Evolutionary conservation across 2,113 vertebrate species (phyloP).

Genomic region (Eptatretus burgeri): DNA sequence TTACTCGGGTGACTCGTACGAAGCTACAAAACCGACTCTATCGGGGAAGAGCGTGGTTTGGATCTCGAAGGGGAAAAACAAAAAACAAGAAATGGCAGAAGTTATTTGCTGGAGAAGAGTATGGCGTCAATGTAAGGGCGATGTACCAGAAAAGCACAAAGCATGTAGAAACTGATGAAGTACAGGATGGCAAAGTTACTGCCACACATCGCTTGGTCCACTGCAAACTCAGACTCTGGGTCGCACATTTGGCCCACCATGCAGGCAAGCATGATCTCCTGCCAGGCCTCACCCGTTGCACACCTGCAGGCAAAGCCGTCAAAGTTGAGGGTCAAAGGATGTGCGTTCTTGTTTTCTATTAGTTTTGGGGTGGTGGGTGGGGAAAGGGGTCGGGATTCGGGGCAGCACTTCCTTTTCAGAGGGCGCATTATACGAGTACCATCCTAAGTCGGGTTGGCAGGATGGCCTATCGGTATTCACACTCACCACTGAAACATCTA

Average conservation of each 20-base stretch:
- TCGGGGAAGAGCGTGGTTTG: too few species aligned
- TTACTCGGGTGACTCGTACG: too few species aligned
- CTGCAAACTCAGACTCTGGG: constrained; percentile 42
- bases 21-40: too few species aligned
- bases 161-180: constrained; percentile 97
- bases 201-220: constrained; percentile 20
- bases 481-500: too few species aligned
- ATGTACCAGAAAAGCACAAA: constrained; percentile 57
- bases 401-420: too few species aligned
- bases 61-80: too few species aligned
- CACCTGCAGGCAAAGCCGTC: constrained; percentile 20
- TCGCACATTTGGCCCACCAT: constrained; percentile 59
- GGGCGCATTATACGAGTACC: too few species aligned
- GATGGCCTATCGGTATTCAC: too few species aligned
- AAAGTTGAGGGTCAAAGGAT: neutral
- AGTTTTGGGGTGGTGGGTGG: neutral
- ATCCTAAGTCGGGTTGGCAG: too few species aligned
- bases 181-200: constrained; percentile 66
- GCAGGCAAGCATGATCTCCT: constrained; percentile 77
- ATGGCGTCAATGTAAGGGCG: too few species aligned
- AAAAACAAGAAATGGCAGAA: too few species aligned
- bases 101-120: too few species aligned
- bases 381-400: neutral
- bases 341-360: neutral
- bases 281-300: constrained; percentile 75